phyloP scores from a whole-genome alignment of 2,888 invertebrate species.

The Lissocephala sabroskyi region DNA sequence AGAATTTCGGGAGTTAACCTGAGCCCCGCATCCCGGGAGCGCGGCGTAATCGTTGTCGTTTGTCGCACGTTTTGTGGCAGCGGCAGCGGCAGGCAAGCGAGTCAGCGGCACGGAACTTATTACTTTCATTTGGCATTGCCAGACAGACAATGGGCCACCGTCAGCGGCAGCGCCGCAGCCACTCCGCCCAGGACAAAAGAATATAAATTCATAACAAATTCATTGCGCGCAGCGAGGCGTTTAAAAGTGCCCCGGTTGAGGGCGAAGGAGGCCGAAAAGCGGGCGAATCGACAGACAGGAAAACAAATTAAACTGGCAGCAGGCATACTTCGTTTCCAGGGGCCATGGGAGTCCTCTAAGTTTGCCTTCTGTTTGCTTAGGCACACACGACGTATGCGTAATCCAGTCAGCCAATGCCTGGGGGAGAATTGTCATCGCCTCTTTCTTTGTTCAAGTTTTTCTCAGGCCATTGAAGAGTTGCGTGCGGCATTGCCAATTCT shows the following conservation, averaged over 20 bases:
- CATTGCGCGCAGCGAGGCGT: constrained; percentile 64
- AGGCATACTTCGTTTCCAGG: not conserved
- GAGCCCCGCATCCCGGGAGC: constrained; percentile 48
- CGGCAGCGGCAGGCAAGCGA: constrained; percentile 6
- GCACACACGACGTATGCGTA: constrained; percentile 45
- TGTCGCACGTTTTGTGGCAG: not conserved
- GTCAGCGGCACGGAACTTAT: constrained; percentile 60
- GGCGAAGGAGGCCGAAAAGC: not conserved
- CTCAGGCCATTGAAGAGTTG: constrained; percentile 45
- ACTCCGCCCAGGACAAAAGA: not conserved
- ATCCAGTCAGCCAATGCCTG: constrained; percentile 18
- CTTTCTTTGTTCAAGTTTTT: constrained; percentile 48
- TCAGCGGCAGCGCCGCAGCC: not conserved
- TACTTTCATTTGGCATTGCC: constrained; percentile 51
- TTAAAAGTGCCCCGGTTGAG: constrained; percentile 34
- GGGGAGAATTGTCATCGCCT: constrained; percentile 53
- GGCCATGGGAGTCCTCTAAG: constrained; percentile 36
- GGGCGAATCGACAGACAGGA: constrained; percentile 5
- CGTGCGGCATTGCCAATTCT: constrained; percentile 29
- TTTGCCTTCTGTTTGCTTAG: constrained; percentile 27
- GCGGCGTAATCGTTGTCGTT: no score
- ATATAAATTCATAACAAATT: constrained; percentile 62
- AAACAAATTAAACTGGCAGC: constrained; percentile 4
- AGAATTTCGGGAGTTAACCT: constrained; percentile 62
- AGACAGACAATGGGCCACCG: not conserved